Conservation (phyloP, 2,888 invertebrate species). For the Cephus pulcher region DNA sequence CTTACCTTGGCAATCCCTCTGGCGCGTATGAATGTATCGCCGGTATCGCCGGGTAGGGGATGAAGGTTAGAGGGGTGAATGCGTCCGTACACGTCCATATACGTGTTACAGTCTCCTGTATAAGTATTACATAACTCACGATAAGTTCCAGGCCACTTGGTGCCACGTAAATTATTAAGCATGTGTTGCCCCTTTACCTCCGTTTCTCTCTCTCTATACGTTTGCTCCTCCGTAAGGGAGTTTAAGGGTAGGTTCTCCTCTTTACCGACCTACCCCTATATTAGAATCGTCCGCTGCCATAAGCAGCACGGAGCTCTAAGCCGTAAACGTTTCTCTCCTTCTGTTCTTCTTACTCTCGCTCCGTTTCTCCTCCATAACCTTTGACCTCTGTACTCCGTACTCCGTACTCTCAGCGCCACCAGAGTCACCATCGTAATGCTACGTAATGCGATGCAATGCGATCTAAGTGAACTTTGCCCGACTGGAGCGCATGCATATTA, state of each 20-base stretch:
- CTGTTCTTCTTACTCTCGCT: conserved; percentile 6
- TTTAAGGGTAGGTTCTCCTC: background rate
- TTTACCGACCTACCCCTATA: background rate
- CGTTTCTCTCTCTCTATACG: background rate
- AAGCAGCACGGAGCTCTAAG: conserved; percentile 3
- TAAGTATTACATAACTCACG: conserved; percentile 55
- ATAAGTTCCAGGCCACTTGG: conserved; percentile 55
- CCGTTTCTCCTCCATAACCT: background rate
- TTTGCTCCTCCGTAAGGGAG: background rate
- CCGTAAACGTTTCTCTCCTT: conserved; percentile 7
- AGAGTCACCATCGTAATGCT: conserved; percentile 39
- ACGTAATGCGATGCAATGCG: conserved; percentile 47
- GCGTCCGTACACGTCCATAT: conserved; percentile 9
- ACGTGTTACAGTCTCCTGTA: conserved; percentile 16
- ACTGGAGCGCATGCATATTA: conserved; percentile 53
- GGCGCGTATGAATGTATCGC: conserved; percentile 21
- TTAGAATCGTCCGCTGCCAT: background rate
- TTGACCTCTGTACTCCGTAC: background rate
- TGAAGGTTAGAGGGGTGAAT: background rate
- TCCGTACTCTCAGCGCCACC: background rate
- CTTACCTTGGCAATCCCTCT: conserved; percentile 37
- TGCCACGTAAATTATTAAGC: conserved; percentile 57
- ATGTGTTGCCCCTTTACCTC: conserved; percentile 48
- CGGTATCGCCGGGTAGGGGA: background rate
- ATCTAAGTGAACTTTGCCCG: conserved; percentile 51